Base-by-base conservation (phyloP, 2,888 invertebrate genomes). In the Cheilosia pagana region DNA sequence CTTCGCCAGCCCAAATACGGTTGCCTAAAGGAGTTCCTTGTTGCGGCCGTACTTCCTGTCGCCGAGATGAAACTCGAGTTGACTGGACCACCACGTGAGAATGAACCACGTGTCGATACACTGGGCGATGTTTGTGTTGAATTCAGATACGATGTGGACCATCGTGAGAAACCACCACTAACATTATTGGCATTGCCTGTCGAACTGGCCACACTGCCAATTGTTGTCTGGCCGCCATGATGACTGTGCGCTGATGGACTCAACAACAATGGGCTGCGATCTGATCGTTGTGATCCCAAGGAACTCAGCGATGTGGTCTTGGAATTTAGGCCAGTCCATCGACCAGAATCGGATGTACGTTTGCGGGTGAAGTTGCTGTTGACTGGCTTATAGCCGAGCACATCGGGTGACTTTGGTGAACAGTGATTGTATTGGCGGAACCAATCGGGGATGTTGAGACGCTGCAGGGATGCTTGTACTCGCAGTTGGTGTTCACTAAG, bases 391-490 rank as follows among this genome's bases (percentile, higher is more conserved):
- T 91, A 91, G 45, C 87, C 88, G 21, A 63, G 68, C 8, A 50
- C 78, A 79, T 79, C 79, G 7, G 79, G 82, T 35, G 88, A 87
- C 48, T 88, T 88, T 39, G 88, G 88, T 67, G 89, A 88, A 74
- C 88, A 89, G 79, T 89, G 89, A 89, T 90, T 92, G 87, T 92
- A 92, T 87, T 90, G 89, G 79, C 95, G 95, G 93, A 95, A 98
- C 98, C 98, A 98, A 92, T 98, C 98, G 83, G 98, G 98, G 87
- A 98, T 96, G 93, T 98, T 97, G 88, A 98, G 95, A 90, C 97
- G 96, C 92, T 98, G 98, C 90, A 98, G 93, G 67, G 98, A 98
- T 88, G 97, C 95, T 92, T 98, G 97, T 86, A 98, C 97, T 88
- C 98, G 95, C 87, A 98, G 93, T 92, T 98, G 98, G 93, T 98